phyloP scores from a whole-genome alignment of 2,888 invertebrate genomes.

The Idaea aversata region DNA sequence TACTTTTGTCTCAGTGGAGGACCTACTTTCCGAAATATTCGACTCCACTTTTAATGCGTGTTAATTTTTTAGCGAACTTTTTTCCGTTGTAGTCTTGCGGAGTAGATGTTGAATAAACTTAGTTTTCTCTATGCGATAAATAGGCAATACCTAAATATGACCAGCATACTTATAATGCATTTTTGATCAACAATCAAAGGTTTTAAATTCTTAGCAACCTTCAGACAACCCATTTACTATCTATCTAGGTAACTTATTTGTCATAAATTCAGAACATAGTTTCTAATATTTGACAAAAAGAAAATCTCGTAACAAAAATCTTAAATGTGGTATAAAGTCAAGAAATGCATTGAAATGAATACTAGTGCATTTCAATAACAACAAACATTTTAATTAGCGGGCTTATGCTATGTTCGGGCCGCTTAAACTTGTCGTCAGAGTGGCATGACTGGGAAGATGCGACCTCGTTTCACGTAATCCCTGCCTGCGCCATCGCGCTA shows the following conservation, averaged over 20 bases:
- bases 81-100: neutral
- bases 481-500: slow-evolving; percentile 42
- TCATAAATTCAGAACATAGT: too few species aligned
- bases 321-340: slow-evolving; percentile 10
- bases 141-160: too few species aligned
- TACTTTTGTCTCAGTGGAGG: slow-evolving; percentile 53
- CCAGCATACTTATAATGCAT: too few species aligned
- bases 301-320: neutral
- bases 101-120: too few species aligned
- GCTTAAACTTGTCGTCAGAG: slow-evolving; percentile 57
- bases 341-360: slow-evolving; percentile 8
- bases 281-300: too few species aligned
- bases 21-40: slow-evolving; percentile 56
- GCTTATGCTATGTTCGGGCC: slow-evolving; percentile 47
- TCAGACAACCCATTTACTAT: too few species aligned
- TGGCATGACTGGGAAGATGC: slow-evolving; percentile 62
- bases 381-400: slow-evolving; percentile 51
- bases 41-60: slow-evolving; percentile 52
- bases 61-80: slow-evolving; percentile 40
- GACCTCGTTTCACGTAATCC: slow-evolving; percentile 74
- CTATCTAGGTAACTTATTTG: too few species aligned
- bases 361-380: slow-evolving; percentile 19
- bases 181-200: too few species aligned
- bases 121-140: too few species aligned
- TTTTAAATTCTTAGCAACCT: too few species aligned